phyloP scores from a whole-genome alignment of 2,888 invertebrate species.

The Clunio marinus region DNA sequence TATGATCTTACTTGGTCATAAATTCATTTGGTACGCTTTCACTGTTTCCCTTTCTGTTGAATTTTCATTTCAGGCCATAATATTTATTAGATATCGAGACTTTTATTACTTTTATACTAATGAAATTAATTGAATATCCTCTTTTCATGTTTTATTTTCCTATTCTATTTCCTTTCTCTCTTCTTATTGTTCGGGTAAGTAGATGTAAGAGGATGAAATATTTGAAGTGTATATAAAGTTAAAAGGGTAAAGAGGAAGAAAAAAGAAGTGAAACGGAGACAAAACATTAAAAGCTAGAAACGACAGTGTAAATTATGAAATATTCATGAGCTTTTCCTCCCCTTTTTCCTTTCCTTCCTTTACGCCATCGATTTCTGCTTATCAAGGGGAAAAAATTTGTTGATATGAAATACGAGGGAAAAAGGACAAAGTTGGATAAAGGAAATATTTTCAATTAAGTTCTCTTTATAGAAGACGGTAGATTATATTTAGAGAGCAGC shows the following conservation, averaged over 20 bases:
- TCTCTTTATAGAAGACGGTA: too few relatives aligned
- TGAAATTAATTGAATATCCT: constrained; percentile 1
- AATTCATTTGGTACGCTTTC: constrained; percentile 4
- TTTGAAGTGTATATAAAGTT: too few relatives aligned
- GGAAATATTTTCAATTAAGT: too few relatives aligned
- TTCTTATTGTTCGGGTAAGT: too few relatives aligned
- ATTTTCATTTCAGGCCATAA: constrained; percentile 9
- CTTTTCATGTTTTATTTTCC: not conserved
- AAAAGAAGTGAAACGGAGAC: not conserved
- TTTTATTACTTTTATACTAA: not conserved
- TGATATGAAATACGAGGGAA: too few relatives aligned
- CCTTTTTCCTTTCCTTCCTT: too few relatives aligned
- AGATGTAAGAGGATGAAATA: too few relatives aligned
- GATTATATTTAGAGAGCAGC: too few relatives aligned
- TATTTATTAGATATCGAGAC: constrained; percentile 8
- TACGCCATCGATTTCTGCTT: not conserved
- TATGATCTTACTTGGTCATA: not conserved
- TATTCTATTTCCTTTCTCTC: not conserved
- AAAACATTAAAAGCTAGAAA: not conserved
- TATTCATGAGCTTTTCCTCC: constrained; percentile 13
- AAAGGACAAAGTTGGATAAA: too few relatives aligned
- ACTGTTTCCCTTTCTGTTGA: constrained; percentile 3
- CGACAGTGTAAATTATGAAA: constrained; percentile 8
- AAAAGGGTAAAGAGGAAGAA: too few relatives aligned
- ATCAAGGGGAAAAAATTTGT: too few relatives aligned